Evolutionary conservation across 1,140 invertebrate species (phyloP).

Genomic region (Arctopsyche grandis): DNA sequence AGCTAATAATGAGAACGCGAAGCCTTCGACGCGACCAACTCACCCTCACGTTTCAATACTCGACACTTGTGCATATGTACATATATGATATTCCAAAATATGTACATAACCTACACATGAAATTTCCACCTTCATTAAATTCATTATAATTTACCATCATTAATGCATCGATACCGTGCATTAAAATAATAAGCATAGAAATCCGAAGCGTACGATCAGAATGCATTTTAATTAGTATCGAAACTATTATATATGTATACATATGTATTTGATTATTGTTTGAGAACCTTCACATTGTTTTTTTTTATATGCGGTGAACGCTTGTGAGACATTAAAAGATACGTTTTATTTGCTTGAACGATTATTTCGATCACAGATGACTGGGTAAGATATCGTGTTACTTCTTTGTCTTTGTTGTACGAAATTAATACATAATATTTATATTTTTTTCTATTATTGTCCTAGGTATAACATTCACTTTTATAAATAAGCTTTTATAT

Average conservation of each 20-base stretch:
- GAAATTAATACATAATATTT: conserved; percentile 11
- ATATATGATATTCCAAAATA: no score
- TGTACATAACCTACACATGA: no score
- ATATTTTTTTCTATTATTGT: background rate
- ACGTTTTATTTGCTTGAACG: conserved; percentile 30
- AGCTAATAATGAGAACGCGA: conserved; percentile 40
- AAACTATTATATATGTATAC: conserved; percentile 31
- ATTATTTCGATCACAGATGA: conserved; percentile 18
- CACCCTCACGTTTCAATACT: background rate
- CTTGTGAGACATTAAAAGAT: conserved; percentile 32
- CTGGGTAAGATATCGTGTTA: conserved; percentile 1
- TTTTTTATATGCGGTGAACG: background rate
- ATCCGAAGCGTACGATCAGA: no score
- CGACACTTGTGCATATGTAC: background rate
- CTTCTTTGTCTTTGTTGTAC: conserved; percentile 4
- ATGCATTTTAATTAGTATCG: no score
- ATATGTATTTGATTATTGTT: background rate
- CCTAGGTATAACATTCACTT: background rate
- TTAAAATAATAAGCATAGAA: no score
- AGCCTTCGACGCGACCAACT: background rate
- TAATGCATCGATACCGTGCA: no score
- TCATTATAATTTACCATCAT: no score
- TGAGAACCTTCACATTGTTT: background rate
- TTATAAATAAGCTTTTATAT: background rate
- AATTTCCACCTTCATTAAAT: no score